Base-by-base conservation (phyloP, 2,797 vertebrate species). In the Leucoraja ocellata region DNA sequence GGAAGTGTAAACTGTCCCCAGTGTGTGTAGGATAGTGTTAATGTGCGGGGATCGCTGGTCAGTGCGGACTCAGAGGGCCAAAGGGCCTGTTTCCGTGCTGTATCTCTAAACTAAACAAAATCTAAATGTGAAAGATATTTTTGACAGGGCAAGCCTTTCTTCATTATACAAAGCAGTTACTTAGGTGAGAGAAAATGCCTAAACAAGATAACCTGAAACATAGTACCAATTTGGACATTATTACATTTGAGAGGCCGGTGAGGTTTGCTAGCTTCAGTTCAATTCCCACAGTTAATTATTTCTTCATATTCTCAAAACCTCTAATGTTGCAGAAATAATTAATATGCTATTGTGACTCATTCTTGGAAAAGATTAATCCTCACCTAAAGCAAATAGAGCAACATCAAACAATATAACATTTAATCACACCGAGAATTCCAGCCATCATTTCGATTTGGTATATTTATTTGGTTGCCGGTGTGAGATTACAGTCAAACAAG, bases 231-330 rank as follows among this genome's bases (percentile, higher is more conserved):
- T n/a, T 74, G 7, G 39, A n/a, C 11, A 46, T 76, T 92, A 54
- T 88, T 92, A 76, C 25, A 54, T 76, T 16, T 28, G 36, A 54
- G 39, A 74, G 13, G 28, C 90, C 4, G 16, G 21, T 23, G 90
- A 73, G 32, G 21, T 28, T 92, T 54, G 36, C 10, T 23, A 92
- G 28, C 39, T n/a, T 32, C 61, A 88, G 65, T 71, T 18, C 63
- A 71, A 74, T 76, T 76, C 90, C 90, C 71, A 54, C 39, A 76
- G 39, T 92, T 92, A 92, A 92, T 92, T 92, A 92, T 74, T 88
- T 92, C 71, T 54, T 74, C 90, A 54, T 46, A 46, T 92, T 74
- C 39, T 54, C 54, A 71, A 92, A 68, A 68, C 58, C 90, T 36
- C 14, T 9, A 32, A 28, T 88, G n/a, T 21, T 46, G 25, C 68